Base-by-base conservation (phyloP, 2,888 invertebrate species). In the Apotomis betuletana region DNA sequence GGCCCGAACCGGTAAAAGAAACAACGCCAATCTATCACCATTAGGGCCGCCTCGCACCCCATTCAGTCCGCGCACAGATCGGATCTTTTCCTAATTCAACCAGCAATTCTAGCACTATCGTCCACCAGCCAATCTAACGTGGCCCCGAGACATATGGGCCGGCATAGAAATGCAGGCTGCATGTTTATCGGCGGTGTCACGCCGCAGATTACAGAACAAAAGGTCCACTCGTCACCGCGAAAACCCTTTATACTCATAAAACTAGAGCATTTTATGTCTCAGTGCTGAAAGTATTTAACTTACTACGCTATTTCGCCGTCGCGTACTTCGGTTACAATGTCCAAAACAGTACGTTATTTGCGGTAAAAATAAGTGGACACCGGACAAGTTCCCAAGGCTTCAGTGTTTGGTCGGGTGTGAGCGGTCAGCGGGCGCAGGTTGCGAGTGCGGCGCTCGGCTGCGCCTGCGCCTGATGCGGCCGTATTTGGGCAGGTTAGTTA, bases 401-500 rank as follows among this genome's bases (percentile, higher is more conserved):
- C 41, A 6, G 9, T 49, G 9, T 49, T 10, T 9, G 49, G 49
- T 9, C 41, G 41, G 41, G 41, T 49, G 49, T 49, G 9, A 41
- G 49, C 49, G 49, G 10, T 6, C 49, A 49, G 49, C 9, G 10
- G 49, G 49, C 49, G 49, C 49, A 9, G 49, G 49, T 9, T 49
- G 57, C 55, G 38, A 58, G 58, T 41, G 6, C 27, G 27, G 27
- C 27, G 27, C 27, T 27, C 27, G 36, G 8, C 52, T 10, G 38
- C 10, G 27, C 36, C 54, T 27, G 49, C 54, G 60, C 60, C 65
- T 72, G 69, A 69, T 80, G 57, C 65, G 60, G 10, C 70, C 78
- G 67, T 81, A 81, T 79, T 79, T 79, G 81, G 81, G 67, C 70
- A 78, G 77, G 82, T 79, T 81, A 80, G 79, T 75, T 74, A 63